A percentile compares a stretch with the other conserved stretches of the same genome.
These are phyloP conservation scores for Madoqua kirkii DNA, from an alignment of 2,113 vertebrate genomes.

Conservation along the genomic window DNA sequence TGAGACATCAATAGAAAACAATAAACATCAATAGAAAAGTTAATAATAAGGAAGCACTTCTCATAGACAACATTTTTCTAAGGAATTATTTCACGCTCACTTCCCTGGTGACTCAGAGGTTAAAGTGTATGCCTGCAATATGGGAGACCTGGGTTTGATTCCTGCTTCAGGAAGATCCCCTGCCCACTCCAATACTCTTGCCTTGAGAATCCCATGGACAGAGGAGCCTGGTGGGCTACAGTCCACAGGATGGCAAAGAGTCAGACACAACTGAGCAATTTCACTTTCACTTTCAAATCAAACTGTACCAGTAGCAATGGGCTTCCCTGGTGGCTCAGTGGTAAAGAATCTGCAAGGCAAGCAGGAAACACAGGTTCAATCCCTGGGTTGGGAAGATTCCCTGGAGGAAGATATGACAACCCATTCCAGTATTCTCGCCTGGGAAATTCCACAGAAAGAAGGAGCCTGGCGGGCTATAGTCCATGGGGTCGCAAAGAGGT, in stretches of 20 bases:
- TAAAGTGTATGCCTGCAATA: too few species aligned
- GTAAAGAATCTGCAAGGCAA: not conserved
- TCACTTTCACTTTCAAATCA: not conserved
- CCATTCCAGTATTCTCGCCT: not conserved
- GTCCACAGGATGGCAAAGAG: accelerated
- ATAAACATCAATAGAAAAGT: not conserved
- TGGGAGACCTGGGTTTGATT: too few species aligned
- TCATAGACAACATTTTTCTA: not conserved
- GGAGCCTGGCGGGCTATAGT: not conserved
- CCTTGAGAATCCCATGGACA: too few species aligned
- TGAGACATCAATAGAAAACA: not conserved
- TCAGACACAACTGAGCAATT: accelerated
- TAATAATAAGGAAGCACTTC: not conserved
- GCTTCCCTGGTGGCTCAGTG: not conserved
- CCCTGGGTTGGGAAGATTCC: not conserved
- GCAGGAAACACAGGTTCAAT: not conserved
- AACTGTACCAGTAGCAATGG: not conserved
- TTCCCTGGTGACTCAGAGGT: not conserved
- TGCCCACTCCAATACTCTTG: too few species aligned
- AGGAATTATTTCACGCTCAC: not conserved
- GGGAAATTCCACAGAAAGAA: not conserved
- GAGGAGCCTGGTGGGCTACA: too few species aligned
- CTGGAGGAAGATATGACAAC: not conserved
- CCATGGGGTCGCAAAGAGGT: accelerated
- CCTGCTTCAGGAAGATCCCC: too few species aligned